Percentiles rank a stretch among this genome's conserved stretches.
phyloP scores from a whole-genome alignment of 2,113 vertebrate genomes.

The Ctenomys sociabilis region DNA sequence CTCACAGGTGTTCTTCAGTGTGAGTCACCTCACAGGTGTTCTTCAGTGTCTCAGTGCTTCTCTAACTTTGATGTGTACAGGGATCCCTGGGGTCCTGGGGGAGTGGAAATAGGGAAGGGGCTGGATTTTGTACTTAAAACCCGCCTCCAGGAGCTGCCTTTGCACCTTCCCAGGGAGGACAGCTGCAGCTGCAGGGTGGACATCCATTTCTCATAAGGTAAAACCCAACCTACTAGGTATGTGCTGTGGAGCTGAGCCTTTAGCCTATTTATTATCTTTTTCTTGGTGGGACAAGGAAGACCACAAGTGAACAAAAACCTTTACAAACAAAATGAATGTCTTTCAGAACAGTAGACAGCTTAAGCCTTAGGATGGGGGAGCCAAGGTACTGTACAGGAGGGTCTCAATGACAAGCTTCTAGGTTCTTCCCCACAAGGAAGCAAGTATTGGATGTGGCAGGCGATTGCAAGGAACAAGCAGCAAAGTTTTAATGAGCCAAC shows the following conservation, averaged over 20 bases:
- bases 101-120: background rate
- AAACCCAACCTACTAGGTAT: background rate
- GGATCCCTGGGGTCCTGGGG: background rate
- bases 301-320: background rate
- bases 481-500: background rate
- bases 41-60: background rate
- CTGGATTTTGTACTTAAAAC: background rate
- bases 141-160: background rate
- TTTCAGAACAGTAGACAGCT: background rate
- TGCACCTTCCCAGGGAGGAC: background rate
- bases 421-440: background rate
- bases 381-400: background rate
- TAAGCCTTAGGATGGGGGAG: background rate
- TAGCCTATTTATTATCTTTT: background rate
- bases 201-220: too few species aligned
- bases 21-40: too few species aligned
- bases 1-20: background rate
- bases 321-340: background rate
- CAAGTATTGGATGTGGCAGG: background rate
- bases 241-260: background rate
- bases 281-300: background rate
- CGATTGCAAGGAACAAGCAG: background rate
- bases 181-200: background rate
- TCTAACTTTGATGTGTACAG: fast-evolving
- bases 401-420: background rate